Conservation (phyloP, 2,113 vertebrate species). For the Cnemophilus loriae region DNA sequence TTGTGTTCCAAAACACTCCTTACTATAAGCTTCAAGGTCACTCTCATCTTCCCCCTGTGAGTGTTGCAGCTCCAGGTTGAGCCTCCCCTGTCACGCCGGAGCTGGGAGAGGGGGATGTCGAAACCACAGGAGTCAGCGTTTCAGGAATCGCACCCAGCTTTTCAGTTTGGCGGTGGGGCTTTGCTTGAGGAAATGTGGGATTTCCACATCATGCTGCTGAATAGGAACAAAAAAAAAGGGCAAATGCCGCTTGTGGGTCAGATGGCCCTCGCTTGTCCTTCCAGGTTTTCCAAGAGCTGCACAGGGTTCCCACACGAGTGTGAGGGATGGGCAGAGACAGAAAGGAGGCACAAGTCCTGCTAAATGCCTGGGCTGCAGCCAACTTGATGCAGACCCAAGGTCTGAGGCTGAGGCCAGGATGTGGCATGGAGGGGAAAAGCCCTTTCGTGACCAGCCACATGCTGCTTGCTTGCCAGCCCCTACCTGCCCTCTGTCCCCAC, state of each 20-base stretch:
- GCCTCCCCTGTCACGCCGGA: rapidly evolving
- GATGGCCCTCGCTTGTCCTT: neutral
- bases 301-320: rapidly evolving
- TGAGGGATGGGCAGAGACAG: neutral
- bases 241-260: neutral
- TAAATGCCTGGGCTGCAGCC: neutral
- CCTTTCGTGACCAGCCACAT: rapidly evolving
- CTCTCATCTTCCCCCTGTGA: neutral
- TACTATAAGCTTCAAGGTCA: slow-evolving; percentile 3
- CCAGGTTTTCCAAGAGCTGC: neutral
- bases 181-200: neutral
- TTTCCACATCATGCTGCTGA: neutral
- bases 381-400: neutral
- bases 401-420: neutral
- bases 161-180: neutral
- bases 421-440: rapidly evolving
- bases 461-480: neutral
- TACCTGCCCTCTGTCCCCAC: neutral
- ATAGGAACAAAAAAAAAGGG: neutral
- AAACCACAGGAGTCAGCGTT: neutral
- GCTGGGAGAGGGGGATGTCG: neutral
- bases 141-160: neutral
- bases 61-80: neutral
- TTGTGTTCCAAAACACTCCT: slow-evolving; percentile 32
- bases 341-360: neutral